Percentiles rank a stretch among this genome's conserved stretches.
Evolutionary conservation across 2,797 vertebrate genomes (phyloP).

Genomic region (Glossophaga mutica): DNA sequence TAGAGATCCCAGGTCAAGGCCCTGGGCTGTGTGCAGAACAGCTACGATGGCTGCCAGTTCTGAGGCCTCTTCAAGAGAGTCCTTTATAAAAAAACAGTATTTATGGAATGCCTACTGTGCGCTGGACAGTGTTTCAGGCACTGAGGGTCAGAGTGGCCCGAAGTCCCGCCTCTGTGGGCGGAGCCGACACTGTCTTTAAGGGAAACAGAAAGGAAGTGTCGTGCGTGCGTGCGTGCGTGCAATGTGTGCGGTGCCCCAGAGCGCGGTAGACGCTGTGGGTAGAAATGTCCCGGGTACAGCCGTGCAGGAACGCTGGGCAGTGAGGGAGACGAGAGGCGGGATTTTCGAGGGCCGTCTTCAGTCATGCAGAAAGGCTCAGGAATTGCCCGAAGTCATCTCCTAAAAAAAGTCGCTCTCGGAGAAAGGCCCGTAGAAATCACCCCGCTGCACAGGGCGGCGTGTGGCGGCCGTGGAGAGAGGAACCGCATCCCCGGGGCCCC

Average conservation of each 20-base stretch:
- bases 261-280: background rate
- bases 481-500: rapidly evolving
- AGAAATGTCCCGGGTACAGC: background rate
- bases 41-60: background rate
- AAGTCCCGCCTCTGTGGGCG: background rate
- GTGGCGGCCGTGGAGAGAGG: background rate
- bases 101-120: background rate
- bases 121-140: background rate
- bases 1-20: background rate
- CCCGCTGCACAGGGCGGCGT: too few relatives aligned
- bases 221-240: rapidly evolving
- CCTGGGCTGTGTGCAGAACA: background rate
- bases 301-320: background rate
- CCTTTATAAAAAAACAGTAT: background rate
- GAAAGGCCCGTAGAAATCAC: background rate
- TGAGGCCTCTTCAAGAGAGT: background rate
- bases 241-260: rapidly evolving
- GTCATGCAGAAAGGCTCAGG: background rate
- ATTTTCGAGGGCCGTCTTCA: background rate
- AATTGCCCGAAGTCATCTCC: background rate
- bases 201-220: background rate
- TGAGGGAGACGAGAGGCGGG: background rate
- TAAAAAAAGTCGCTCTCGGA: background rate
- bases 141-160: background rate
- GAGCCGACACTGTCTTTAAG: background rate